Conservation (phyloP, 2,888 invertebrate genomes). For the Nephrocerus scutellatus region DNA sequence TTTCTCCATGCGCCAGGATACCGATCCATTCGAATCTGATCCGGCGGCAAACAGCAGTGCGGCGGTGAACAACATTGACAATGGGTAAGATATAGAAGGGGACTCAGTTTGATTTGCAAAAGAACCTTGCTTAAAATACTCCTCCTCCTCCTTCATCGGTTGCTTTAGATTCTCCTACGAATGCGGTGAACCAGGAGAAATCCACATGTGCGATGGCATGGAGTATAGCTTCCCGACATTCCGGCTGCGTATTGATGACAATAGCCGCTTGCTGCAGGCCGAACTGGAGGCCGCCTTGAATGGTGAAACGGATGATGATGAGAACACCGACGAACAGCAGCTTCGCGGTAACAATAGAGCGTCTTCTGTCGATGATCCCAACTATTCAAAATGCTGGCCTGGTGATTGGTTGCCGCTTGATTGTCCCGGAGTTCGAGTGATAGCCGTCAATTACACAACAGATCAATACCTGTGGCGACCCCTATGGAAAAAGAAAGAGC, state of each 20-base stretch:
- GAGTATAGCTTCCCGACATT: slow-evolving; percentile 45
- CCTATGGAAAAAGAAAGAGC: slow-evolving; percentile 62
- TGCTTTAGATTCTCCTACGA: slow-evolving; percentile 32
- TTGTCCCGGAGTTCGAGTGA: slow-evolving; percentile 66
- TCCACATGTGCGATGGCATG: slow-evolving; percentile 38
- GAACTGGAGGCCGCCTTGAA: slow-evolving; percentile 32
- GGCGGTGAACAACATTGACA: slow-evolving; percentile 19
- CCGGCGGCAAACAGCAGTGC: neutral
- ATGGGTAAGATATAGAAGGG: slow-evolving; percentile 14
- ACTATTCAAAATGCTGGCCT: slow-evolving; percentile 72
- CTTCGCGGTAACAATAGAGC: slow-evolving; percentile 1
- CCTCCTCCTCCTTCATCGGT: neutral
- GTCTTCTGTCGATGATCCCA: slow-evolving; percentile 35
- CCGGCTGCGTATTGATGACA: slow-evolving; percentile 40
- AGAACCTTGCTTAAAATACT: neutral
- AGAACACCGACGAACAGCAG: neutral
- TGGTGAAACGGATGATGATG: slow-evolving; percentile 14
- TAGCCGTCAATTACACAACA: slow-evolving; percentile 77
- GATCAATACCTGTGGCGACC: slow-evolving; percentile 71
- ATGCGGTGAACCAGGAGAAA: slow-evolving; percentile 34
- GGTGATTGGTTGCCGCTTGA: slow-evolving; percentile 78
- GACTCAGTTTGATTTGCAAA: neutral
- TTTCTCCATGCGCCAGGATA: slow-evolving; percentile 9
- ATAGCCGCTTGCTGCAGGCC: slow-evolving; percentile 29
- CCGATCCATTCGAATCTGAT: slow-evolving; percentile 14